Evolutionary conservation across 23 tunicate species (phyloP).

Genomic region (Trididemnum nubilum): DNA sequence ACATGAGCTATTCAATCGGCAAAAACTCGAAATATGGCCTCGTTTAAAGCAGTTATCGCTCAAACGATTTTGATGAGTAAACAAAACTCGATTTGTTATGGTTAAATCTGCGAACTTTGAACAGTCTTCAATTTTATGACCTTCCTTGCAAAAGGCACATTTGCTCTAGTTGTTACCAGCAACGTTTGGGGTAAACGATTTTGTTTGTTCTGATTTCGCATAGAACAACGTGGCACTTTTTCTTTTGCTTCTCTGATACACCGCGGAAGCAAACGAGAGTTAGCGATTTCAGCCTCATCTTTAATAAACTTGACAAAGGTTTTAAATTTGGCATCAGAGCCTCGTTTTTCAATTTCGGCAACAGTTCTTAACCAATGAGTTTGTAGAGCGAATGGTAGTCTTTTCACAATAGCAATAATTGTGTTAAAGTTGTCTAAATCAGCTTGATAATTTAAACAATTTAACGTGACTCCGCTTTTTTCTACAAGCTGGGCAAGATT

Average conservation of each 20-base stretch:
- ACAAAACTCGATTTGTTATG: background rate
- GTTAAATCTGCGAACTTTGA: background rate
- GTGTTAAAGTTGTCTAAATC: background rate
- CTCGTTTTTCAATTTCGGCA: background rate
- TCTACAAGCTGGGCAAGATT: background rate
- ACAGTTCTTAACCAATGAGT: background rate
- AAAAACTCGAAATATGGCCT: background rate
- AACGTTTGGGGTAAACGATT: no score
- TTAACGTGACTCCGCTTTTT: background rate
- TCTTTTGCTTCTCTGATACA: background rate
- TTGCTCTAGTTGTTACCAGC: no score
- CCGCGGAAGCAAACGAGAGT: background rate
- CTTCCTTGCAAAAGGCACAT: background rate
- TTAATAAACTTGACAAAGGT: background rate
- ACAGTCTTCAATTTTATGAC: conserved; percentile 2
- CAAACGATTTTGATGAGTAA: background rate
- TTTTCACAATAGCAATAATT: background rate
- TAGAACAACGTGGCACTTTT: background rate
- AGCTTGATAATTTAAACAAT: background rate
- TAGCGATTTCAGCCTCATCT: background rate
- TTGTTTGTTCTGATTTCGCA: no score
- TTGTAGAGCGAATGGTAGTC: background rate
- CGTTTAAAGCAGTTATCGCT: background rate
- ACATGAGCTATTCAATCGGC: background rate
- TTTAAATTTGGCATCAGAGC: background rate